A percentile compares a stretch with the other conserved stretches of the same genome.
Evolutionary conservation across 2,888 invertebrate species (phyloP).

Genomic region (Erynnis tages): DNA sequence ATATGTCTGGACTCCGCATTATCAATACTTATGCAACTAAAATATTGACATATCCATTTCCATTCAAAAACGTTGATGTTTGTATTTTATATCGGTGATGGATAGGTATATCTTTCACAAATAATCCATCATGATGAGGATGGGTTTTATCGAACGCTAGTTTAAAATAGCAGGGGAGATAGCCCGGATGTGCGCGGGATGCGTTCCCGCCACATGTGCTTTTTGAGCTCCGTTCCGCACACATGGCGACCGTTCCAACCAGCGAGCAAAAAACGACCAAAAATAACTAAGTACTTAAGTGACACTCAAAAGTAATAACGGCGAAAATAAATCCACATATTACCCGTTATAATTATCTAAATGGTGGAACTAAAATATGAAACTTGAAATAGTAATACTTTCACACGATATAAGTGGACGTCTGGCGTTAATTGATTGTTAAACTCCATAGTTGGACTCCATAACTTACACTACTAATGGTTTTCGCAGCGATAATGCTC

Average conservation of each 20-base stretch:
- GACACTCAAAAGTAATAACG: slow-evolving; percentile 22
- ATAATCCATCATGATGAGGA: neutral
- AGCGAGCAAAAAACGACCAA: slow-evolving; percentile 18
- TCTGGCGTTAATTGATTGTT: too few relatives aligned
- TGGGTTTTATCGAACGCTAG: slow-evolving; percentile 7
- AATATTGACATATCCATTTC: too few relatives aligned
- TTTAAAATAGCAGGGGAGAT: slow-evolving; percentile 29
- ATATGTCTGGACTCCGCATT: too few relatives aligned
- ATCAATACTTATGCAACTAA: too few relatives aligned
- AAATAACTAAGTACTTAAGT: slow-evolving; percentile 26
- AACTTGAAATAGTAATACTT: too few relatives aligned
- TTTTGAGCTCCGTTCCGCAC: slow-evolving; percentile 31
- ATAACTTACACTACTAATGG: too few relatives aligned
- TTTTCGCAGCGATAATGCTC: too few relatives aligned
- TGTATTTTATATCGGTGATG: neutral
- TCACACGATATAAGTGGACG: too few relatives aligned
- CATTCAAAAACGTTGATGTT: neutral
- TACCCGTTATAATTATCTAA: neutral
- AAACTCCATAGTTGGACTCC: too few relatives aligned
- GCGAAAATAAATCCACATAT: neutral
- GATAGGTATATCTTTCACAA: slow-evolving; percentile 3
- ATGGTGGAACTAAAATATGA: neutral
- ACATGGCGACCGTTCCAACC: slow-evolving; percentile 36
- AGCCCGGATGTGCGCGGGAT: slow-evolving; percentile 39
- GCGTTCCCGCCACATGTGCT: slow-evolving; percentile 40